Percentiles rank a stretch among this genome's conserved stretches.
phyloP scores from a whole-genome alignment of 2,797 vertebrate species.

The Chrosomus eos region DNA sequence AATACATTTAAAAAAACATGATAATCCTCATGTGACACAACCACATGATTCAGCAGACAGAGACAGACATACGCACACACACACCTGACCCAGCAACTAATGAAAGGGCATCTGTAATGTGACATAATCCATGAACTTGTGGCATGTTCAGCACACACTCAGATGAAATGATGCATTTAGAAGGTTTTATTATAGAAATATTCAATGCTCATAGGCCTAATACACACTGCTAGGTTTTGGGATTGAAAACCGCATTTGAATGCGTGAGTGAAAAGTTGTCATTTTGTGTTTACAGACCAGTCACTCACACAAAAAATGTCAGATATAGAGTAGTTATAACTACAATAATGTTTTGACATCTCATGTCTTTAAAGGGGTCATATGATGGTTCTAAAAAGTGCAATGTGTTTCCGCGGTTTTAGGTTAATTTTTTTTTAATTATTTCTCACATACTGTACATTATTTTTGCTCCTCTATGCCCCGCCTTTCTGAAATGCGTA shows the following conservation, averaged over 20 bases:
- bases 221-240: not conserved
- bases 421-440: no score
- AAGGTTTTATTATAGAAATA: not conserved
- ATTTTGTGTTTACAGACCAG: not conserved
- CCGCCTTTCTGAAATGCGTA: no score
- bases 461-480: no score
- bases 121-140: slow-evolving; percentile 24
- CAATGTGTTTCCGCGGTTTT: no score
- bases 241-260: not conserved
- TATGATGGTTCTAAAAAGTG: no score
- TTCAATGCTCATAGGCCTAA: not conserved
- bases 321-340: not conserved
- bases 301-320: not conserved
- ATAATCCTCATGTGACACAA: slow-evolving; percentile 56
- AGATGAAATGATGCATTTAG: not conserved
- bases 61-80: slow-evolving; percentile 32
- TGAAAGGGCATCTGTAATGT: slow-evolving; percentile 2
- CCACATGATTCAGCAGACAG: slow-evolving; percentile 48
- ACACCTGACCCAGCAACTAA: slow-evolving; percentile 8
- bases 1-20: slow-evolving; percentile 31
- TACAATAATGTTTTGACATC: not conserved
- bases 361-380: not conserved
- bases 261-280: not conserved
- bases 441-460: no score
- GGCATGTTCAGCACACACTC: not conserved